Evolutionary conservation across 2,888 invertebrate genomes (phyloP), one percentile per base, ranked within the genome.

Genomic region (Cheiracanthium punctorium): DNA sequence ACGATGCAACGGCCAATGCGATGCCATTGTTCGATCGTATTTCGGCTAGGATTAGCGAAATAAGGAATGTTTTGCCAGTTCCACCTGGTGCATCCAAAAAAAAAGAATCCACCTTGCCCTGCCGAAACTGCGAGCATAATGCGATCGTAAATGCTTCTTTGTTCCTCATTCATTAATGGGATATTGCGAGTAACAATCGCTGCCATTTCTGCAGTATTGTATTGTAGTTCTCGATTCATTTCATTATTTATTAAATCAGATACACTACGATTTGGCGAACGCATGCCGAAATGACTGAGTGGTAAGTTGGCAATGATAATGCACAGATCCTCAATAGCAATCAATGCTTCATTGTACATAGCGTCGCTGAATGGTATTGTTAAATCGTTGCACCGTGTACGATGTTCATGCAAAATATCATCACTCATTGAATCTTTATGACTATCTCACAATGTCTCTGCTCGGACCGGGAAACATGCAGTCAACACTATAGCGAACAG

Each of bases 51-150:
- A 92, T 80, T 37, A 91, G 82, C 37, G 90, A 90, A 65, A 92
- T 91, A 0, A 92, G 81, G 87, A 91, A 92, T n/a, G 91, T 92
- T 90, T 92, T 92, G 10, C 92, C 92, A 58, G 91, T 92, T 17
- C 92, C 91, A 17, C 91, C 91, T 24, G 91, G 90, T 69, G 90
- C 91, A 90, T 92, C 91, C 12, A 92, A 37, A 69, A 88, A 91
- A 89, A 70, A 71, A 41, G 37, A 69, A 24, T 29, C 64, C 64
- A 28, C 64, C 64, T 24, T 28, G 20, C 14, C 24, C 52, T 28
- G 64, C 28, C n/a, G 5, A 24, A 24, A 64, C 28, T 20, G 17
- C 17, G 12, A 17, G 17, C 48, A 48, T 48, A 17, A 48, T 48
- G 64, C 24, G 20, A 17, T 48, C 48, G 48, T 64, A 64, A 20